phyloP scores from a whole-genome alignment of 2,797 vertebrate genomes.

The Cryptoprocta ferox region DNA sequence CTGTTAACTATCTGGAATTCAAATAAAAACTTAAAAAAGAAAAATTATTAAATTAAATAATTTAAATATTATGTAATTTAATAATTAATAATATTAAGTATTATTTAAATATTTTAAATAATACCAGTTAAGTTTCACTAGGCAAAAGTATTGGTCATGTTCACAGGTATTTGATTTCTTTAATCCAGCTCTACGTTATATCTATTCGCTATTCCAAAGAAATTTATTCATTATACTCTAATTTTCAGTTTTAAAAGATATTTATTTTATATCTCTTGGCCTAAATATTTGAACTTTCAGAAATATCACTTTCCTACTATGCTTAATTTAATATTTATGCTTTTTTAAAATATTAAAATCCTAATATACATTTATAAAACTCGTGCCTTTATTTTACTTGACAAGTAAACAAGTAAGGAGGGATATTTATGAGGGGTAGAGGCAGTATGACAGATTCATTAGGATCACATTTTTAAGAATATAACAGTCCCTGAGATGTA shows the following conservation, averaged over 20 bases:
- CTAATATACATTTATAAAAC: neutral
- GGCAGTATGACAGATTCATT: neutral
- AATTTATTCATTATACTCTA: neutral
- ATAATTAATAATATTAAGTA: no score
- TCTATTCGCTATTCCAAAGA: neutral
- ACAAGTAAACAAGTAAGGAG: neutral
- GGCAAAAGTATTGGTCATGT: neutral
- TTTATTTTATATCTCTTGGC: neutral
- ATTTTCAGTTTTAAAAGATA: slow-evolving; percentile 48
- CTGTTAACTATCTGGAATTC: neutral
- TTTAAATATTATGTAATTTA: no score
- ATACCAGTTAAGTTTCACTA: neutral
- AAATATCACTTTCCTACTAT: neutral
- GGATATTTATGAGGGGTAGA: neutral
- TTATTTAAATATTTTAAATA: no score
- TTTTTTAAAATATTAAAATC: slow-evolving; percentile 33
- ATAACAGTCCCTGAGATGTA: neutral
- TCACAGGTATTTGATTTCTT: neutral
- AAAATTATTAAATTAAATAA: neutral
- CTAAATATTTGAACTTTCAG: slow-evolving; percentile 28
- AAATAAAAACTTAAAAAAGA: neutral
- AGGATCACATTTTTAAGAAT: slow-evolving; percentile 9
- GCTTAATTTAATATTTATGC: slow-evolving; percentile 13
- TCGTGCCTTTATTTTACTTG: neutral
- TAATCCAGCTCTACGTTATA: neutral